These are phyloP conservation scores for Marasmarcha lunaedactyla DNA, from an alignment of 2,888 invertebrate species.

Conservation along the genomic window DNA sequence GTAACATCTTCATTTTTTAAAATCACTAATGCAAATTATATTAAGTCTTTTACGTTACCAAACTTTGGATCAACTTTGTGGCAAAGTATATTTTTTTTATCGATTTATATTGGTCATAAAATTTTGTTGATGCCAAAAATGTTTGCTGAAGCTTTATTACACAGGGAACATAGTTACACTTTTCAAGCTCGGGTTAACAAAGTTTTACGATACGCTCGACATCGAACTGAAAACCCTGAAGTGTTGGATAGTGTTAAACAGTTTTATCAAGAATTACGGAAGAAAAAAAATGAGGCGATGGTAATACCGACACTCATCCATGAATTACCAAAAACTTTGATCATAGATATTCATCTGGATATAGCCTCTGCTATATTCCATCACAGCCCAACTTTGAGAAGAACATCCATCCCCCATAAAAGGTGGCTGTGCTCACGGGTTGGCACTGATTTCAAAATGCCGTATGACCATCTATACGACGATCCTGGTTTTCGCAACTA, in stretches of 20 bases:
- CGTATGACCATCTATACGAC: slow-evolving; percentile 37
- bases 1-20: no score
- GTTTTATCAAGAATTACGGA: slow-evolving; percentile 2
- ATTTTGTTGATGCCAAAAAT: slow-evolving; percentile 3
- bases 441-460: slow-evolving; percentile 34
- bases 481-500: slow-evolving; percentile 27
- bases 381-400: slow-evolving; percentile 9
- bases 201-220: no score
- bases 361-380: slow-evolving; percentile 7
- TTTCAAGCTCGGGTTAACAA: no score
- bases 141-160: slow-evolving; percentile 1
- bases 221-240: neutral
- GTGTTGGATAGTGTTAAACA: neutral
- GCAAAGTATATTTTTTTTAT: no score
- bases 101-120: no score
- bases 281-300: slow-evolving; percentile 1
- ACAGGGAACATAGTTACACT: no score
- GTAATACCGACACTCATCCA: neutral
- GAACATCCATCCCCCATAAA: slow-evolving; percentile 29
- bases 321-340: slow-evolving; percentile 4
- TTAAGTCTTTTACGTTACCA: no score
- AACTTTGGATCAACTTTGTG: no score
- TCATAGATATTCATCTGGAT: slow-evolving; percentile 3
- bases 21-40: no score
- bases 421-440: slow-evolving; percentile 34